Evolutionary conservation across 2,113 vertebrate genomes (phyloP).

Genomic region (Verasper variegatus): DNA sequence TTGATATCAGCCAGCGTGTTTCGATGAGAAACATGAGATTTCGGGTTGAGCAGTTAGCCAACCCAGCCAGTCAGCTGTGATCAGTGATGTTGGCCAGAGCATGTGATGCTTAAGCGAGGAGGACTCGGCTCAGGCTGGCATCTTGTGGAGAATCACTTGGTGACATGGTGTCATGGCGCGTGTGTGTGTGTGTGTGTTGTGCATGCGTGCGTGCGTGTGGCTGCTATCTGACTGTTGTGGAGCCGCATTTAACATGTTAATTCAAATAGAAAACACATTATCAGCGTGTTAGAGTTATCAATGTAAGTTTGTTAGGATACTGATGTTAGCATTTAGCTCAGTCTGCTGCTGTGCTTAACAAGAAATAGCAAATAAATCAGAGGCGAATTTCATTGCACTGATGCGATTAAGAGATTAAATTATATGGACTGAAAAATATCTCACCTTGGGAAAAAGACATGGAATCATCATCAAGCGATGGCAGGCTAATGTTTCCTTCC

Average conservation of each 20-base stretch:
- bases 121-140: slow-evolving; percentile 42
- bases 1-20: slow-evolving; percentile 22
- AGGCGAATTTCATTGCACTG: no score
- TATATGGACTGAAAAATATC: no score
- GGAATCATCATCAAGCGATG: no score
- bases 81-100: slow-evolving; percentile 10
- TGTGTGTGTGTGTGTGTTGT: neutral
- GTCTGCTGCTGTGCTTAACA: no score
- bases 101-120: slow-evolving; percentile 39
- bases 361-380: no score
- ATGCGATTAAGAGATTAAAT: no score
- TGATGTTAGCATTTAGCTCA: no score
- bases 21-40: slow-evolving; percentile 40
- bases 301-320: no score
- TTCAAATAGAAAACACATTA: neutral
- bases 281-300: neutral
- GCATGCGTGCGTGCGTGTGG: no score
- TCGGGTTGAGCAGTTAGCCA: slow-evolving; percentile 31
- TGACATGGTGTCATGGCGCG: slow-evolving; percentile 34
- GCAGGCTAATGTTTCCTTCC: no score
- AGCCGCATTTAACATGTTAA: neutral
- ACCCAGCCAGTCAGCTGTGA: slow-evolving; percentile 30
- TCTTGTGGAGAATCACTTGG: slow-evolving; percentile 53
- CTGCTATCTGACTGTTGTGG: neutral
- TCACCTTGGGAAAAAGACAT: no score